Evolutionary conservation across 1,140 invertebrate genomes (phyloP).

Genomic region (Medauroidea extradentata): DNA sequence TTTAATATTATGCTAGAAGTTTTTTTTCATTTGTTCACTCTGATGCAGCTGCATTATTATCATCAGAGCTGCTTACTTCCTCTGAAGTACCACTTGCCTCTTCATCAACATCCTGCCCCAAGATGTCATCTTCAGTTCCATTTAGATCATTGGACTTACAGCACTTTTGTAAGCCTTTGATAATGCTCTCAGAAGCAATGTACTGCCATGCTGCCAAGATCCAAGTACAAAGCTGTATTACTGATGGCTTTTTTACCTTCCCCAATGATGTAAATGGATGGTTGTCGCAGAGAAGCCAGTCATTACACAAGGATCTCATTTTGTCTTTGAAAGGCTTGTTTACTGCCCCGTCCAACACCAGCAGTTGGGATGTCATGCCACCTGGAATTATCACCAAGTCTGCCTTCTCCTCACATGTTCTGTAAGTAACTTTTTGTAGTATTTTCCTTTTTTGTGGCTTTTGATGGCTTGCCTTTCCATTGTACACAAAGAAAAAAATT

Average conservation of each 20-base stretch:
- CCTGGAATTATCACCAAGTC: no score
- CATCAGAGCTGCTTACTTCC: no score
- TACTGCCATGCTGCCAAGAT: background rate
- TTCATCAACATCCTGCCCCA: constrained; percentile 11
- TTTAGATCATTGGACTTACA: constrained; percentile 12
- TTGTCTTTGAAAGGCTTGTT: constrained; percentile 11
- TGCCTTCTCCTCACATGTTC: no score
- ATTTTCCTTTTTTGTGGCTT: no score
- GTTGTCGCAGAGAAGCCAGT: constrained; percentile 3
- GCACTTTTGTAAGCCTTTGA: constrained; percentile 12
- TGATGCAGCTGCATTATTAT: no score
- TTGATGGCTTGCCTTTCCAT: no score
- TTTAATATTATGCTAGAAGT: no score
- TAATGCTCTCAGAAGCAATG: constrained; percentile 1
- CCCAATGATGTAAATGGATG: constrained; percentile 5
- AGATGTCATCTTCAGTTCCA: constrained; percentile 16
- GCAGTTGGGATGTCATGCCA: background rate
- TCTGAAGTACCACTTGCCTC: background rate
- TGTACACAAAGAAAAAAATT: no score
- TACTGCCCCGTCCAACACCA: background rate
- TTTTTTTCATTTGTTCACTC: no score
- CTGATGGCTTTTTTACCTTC: constrained; percentile 2
- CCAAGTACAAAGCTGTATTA: background rate
- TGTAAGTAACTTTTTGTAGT: no score
- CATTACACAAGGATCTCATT: constrained; percentile 3